A percentile compares a stretch with the other conserved stretches of the same genome.
Evolutionary conservation across 2,113 vertebrate species (phyloP).

Genomic region (Pluvianellus socialis): DNA sequence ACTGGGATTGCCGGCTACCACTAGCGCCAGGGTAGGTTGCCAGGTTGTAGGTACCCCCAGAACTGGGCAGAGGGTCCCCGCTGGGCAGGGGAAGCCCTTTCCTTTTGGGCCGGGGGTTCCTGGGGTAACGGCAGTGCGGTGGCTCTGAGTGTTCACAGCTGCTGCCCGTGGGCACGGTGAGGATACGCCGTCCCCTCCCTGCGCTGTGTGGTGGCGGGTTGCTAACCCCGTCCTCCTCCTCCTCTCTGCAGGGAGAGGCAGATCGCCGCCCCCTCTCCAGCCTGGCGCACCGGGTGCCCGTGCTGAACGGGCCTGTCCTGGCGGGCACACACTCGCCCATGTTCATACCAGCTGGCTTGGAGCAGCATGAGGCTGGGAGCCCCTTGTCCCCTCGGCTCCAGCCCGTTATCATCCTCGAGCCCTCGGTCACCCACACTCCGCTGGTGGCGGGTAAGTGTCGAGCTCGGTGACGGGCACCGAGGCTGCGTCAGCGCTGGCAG

Average conservation of each 20-base stretch:
- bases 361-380: conserved; percentile 78
- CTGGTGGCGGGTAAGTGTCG: conserved; percentile 79
- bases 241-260: conserved; percentile 76
- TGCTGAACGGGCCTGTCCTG: conserved; percentile 70
- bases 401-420: conserved; percentile 88
- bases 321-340: conserved; percentile 70
- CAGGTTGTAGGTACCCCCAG: not conserved
- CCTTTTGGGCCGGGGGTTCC: not conserved
- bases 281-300: conserved; percentile 74
- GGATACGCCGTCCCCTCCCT: rapidly evolving
- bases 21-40: conserved; percentile 78
- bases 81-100: not conserved
- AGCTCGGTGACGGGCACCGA: not conserved
- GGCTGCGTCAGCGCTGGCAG: not conserved
- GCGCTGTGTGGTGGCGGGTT: rapidly evolving
- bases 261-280: conserved; percentile 71
- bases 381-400: conserved; percentile 80
- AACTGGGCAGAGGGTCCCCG: not conserved
- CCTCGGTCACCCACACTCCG: conserved; percentile 80
- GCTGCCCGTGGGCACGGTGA: rapidly evolving
- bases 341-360: conserved; percentile 81
- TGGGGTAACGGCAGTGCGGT: rapidly evolving
- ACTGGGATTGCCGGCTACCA: conserved; percentile 81
- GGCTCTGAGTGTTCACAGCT: not conserved
- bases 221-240: not conserved